phyloP scores from a whole-genome alignment of 1,140 invertebrate genomes.

The Drosophila pectinifera region DNA sequence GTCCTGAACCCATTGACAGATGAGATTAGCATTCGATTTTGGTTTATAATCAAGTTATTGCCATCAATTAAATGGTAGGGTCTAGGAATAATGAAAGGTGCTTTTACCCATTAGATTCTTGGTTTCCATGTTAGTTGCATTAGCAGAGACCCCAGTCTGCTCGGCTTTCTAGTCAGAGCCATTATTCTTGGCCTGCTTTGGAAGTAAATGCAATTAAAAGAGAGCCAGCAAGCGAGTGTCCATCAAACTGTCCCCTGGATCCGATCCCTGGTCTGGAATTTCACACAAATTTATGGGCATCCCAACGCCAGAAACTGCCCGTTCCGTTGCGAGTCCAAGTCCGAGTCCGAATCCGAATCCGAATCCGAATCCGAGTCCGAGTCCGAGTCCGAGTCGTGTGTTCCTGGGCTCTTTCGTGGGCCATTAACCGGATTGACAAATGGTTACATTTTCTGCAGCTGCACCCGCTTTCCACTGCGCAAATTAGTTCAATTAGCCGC shows the following conservation, averaged over 20 bases:
- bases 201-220: slow-evolving; percentile 24
- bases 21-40: slow-evolving; percentile 1
- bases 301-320: slow-evolving; percentile 6
- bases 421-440: slow-evolving; percentile 52
- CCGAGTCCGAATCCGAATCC: background rate
- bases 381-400: slow-evolving; percentile 8
- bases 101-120: background rate
- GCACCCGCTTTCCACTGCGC: slow-evolving; percentile 47
- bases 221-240: slow-evolving; percentile 10
- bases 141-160: background rate
- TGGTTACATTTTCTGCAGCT: slow-evolving; percentile 49
- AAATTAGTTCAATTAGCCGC: slow-evolving; percentile 56
- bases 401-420: slow-evolving; percentile 5
- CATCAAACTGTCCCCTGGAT: slow-evolving; percentile 36
- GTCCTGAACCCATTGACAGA: slow-evolving; percentile 2
- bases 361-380: background rate
- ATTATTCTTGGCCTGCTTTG: slow-evolving; percentile 14
- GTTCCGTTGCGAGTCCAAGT: background rate
- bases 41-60: slow-evolving; percentile 6
- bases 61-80: background rate
- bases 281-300: slow-evolving; percentile 29
- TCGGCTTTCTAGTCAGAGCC: slow-evolving; percentile 10
- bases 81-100: too few species aligned
- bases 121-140: background rate
- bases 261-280: slow-evolving; percentile 22